A percentile compares a stretch with the other conserved stretches of the same genome.
Conservation (phyloP, 2,797 vertebrate genomes). For the Coregonus ussuriensis region DNA sequence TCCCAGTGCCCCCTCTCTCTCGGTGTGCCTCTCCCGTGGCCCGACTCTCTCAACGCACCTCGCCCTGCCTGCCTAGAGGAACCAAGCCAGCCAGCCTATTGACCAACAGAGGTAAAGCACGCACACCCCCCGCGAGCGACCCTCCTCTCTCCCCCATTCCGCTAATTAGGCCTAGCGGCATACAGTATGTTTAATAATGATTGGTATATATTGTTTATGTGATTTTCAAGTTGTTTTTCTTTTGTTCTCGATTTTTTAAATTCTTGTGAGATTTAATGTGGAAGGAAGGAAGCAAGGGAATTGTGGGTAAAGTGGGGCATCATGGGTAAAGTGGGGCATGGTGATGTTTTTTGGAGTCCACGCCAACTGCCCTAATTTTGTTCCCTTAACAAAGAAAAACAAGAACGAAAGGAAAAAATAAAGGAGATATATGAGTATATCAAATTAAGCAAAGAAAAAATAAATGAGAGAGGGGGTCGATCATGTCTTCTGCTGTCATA, state of each 20-base stretch:
- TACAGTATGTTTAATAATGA: conserved; percentile 40
- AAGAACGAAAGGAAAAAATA: conserved; percentile 59
- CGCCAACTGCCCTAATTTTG: conserved; percentile 82
- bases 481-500: no score
- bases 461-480: no score
- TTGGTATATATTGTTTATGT: conserved; percentile 49
- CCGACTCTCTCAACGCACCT: conserved; percentile 63
- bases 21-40: conserved; percentile 71
- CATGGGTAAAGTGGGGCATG: no score
- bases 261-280: conserved; percentile 69
- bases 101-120: background rate
- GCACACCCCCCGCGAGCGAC: conserved; percentile 33
- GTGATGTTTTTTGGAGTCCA: conserved; percentile 76
- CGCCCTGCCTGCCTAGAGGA: conserved; percentile 61
- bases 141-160: conserved; percentile 41
- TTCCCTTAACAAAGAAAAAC: conserved; percentile 67
- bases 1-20: conserved; percentile 62
- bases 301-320: conserved; percentile 41
- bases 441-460: conserved; percentile 54
- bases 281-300: conserved; percentile 63
- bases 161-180: conserved; percentile 48
- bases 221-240: conserved; percentile 50
- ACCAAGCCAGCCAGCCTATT: background rate
- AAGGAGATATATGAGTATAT: conserved; percentile 39
- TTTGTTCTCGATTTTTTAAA: conserved; percentile 68